Evolutionary conservation across 2,113 vertebrate species (phyloP), one percentile per base, ranked within the genome.

Genomic region (Canis aureus): DNA sequence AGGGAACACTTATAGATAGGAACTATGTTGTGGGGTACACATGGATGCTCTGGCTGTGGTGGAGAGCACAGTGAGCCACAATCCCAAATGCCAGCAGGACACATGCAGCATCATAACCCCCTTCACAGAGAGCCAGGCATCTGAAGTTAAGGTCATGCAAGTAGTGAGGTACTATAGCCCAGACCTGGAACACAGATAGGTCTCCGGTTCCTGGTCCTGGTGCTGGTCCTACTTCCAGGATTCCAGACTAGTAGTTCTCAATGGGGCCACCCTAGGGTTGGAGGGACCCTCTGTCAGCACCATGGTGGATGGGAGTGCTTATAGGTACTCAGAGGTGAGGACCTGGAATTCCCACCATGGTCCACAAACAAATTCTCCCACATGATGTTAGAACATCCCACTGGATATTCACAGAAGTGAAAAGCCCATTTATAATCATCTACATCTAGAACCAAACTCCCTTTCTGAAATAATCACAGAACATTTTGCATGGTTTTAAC

Each of bases 391-490:
- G 51, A 95, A 76, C 23, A 66, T 57, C 32, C 57, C 13, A 20
- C 49, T 22, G 64, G 59, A 81, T 43, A 64, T 76, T 80, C 67
- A 35, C 43, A 11, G 29, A 88, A 13, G 9, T 16, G n/a, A 91
- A 82, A 95, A 29, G 27, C 10, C 11, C 27, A 27, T 43, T 93
- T 80, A 59, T 19, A 59, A 89, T 84, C 3, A 35, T 73, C 25
- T 67, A 27, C 23, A 10, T 27, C 76, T 69, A 51, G 8, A 87
- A 66, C 4, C 35, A 17, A 94, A 51, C 51, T 93, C 23, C n/a
- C 43, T 92, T 86, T 82, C n/a, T 82, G 60, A 92, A 93, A 83
- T 74, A 91, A 90, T 35, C 38, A 62, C 22, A n/a, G 43, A 69
- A 25, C 12, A 78, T 22, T 84, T 51, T 86, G 51, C 23, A 22